Base-by-base conservation (phyloP, 1,140 invertebrate species). In the Drosophila obscura region DNA sequence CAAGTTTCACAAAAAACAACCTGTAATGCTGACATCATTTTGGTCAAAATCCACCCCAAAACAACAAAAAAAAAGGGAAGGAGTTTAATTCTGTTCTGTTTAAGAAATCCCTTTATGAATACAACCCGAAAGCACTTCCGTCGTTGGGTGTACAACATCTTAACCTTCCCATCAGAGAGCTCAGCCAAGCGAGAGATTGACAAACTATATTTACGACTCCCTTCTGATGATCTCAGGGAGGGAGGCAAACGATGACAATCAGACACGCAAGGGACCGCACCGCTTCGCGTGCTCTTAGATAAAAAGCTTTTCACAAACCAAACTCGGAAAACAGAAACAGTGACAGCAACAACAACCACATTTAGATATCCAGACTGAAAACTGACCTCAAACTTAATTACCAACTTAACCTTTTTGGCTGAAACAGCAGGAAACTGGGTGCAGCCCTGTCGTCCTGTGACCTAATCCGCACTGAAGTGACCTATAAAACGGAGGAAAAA, bases 311-410 rank as follows among this genome's bases (percentile, higher is more conserved):
- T 69, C 24, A 52, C 66, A 4, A 35, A 28, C 26, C 26, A 35
- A 39, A 13, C 35, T 39, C 35, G 35, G 35, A 13, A 69, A 66
- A 5, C 35, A 31, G 44, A 57, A 48, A 19, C n/a, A n/a, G n/a
- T n/a, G n/a, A 26, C 28, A 63, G 45, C 48, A 31, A 11, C 45
- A 49, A 28, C n/a, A 50, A 45, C 52, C 68, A 31, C 60, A 43
- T 73, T 67, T 52, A 68, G 65, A 73, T 73, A 58, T 49, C 41
- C 9, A 16, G 19, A 51, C 57, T 24, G 8, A 65, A 64, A 74
- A 74, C 60, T 74, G 72, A 74, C 72, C 72, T 66, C 62, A 74
- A 74, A 75, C 59, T 74, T 74, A 74, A 74, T 74, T 74, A 74
- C 72, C 72, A 58, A 75, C 55, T 74, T 74, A 66, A 66, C 72